phyloP scores from a whole-genome alignment of 2,113 vertebrate species.

The Brachirus orientalis region DNA sequence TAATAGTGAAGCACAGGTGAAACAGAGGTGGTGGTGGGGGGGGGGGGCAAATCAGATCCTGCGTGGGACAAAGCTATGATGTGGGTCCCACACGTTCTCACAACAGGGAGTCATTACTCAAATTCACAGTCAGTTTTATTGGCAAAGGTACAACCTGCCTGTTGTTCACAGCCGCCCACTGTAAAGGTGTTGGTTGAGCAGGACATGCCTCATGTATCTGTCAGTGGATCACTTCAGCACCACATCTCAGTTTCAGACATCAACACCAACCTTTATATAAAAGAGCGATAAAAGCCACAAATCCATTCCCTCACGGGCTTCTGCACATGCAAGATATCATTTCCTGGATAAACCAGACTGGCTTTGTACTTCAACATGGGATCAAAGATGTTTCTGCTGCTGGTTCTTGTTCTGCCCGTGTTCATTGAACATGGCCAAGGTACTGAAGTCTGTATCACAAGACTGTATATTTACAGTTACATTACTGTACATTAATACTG shows the following conservation, averaged over 20 bases:
- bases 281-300: neutral
- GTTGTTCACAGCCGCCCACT: neutral
- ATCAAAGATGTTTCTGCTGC: conserved; percentile 32
- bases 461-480: neutral
- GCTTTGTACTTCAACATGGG: conserved; percentile 47
- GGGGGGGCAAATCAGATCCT: too few species aligned
- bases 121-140: conserved; percentile 14
- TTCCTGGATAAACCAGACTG: neutral
- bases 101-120: conserved; percentile 8
- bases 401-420: conserved; percentile 34
- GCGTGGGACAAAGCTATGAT: neutral
- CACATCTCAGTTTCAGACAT: conserved; percentile 28
- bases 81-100: neutral
- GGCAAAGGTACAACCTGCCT: neutral
- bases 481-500: neutral
- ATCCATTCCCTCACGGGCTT: conserved; percentile 12
- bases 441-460: conserved; percentile 33
- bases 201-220: conserved; percentile 9
- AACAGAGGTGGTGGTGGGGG: too few species aligned
- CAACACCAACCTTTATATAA: conserved; percentile 61
- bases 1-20: too few species aligned
- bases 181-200: conserved; percentile 8
- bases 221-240: conserved; percentile 24
- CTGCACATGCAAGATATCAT: neutral
- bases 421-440: conserved; percentile 59